These are phyloP conservation scores for Papilio glaucus DNA, from an alignment of 1,140 invertebrate genomes.

Conservation along the genomic window DNA sequence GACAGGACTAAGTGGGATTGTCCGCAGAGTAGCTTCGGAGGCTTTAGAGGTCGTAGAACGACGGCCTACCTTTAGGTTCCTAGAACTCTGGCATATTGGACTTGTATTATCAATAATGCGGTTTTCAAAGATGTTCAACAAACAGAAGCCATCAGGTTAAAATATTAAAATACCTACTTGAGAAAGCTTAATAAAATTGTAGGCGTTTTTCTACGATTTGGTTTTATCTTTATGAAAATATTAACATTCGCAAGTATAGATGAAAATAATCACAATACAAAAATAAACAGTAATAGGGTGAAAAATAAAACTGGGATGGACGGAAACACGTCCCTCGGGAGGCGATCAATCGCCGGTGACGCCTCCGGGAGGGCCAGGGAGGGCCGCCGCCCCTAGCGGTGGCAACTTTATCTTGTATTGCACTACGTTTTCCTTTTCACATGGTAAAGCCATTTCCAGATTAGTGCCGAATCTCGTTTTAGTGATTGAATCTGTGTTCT, in stretches of 20 bases:
- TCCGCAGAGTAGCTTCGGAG: too few species aligned
- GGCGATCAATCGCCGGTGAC: conserved; percentile 50
- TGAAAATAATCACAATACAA: conserved; percentile 5
- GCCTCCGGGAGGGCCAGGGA: background rate
- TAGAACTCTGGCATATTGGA: too few species aligned
- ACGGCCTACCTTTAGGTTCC: too few species aligned
- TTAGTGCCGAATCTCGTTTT: conserved; percentile 7
- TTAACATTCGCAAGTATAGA: background rate
- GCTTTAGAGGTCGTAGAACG: too few species aligned
- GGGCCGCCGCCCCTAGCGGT: background rate
- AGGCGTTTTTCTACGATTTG: too few species aligned
- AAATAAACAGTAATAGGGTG: conserved; percentile 42
- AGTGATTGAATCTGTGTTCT: conserved; percentile 4
- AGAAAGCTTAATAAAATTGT: too few species aligned
- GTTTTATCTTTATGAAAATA: too few species aligned
- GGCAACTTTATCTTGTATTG: background rate
- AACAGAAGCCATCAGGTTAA: too few species aligned
- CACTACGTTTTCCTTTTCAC: conserved; percentile 2
- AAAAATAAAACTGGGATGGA: conserved; percentile 38
- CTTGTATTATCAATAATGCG: too few species aligned
- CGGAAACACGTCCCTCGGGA: conserved; percentile 49
- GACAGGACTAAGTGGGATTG: too few species aligned
- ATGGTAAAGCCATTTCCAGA: conserved; percentile 21
- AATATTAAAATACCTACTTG: too few species aligned
- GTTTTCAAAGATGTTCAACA: too few species aligned